A percentile compares a stretch with the other conserved stretches of the same genome.
Conservation (phyloP, 2,113 vertebrate species). For the Diadophis punctatus region DNA sequence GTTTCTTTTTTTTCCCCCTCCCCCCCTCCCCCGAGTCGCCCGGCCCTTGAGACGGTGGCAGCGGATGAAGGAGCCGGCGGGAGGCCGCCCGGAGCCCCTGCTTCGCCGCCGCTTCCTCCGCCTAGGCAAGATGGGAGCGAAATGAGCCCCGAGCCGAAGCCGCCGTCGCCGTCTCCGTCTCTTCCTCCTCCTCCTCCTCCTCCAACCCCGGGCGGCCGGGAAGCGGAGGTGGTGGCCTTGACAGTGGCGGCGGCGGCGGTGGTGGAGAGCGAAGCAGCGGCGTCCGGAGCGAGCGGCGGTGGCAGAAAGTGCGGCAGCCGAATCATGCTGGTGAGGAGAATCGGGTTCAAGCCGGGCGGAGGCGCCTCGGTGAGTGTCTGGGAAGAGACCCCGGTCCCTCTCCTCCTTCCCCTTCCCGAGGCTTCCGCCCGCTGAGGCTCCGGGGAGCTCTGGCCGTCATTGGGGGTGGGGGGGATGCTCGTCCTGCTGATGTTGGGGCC, state of each 20-base stretch:
- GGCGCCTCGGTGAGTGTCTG: conserved; percentile 9
- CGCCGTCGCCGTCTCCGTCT: background rate
- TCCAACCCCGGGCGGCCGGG: background rate
- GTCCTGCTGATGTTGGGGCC: background rate
- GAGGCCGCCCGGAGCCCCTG: background rate
- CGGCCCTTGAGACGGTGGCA: background rate
- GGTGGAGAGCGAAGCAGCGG: background rate
- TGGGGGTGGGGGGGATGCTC: background rate
- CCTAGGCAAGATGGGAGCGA: conserved; percentile 13
- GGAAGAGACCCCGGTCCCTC: no score
- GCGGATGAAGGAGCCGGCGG: background rate
- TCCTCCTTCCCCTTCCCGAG: no score
- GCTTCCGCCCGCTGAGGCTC: background rate
- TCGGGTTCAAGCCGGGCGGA: conserved; percentile 15
- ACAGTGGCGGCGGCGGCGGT: background rate
- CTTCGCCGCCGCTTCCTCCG: background rate
- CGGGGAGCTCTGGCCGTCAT: background rate
- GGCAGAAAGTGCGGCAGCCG: background rate
- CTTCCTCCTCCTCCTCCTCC: background rate
- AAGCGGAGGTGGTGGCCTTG: background rate
- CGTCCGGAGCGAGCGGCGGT: background rate
- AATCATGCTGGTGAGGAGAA: conserved; percentile 43
- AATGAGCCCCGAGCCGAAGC: conserved; percentile 18
- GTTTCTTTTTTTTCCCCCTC: background rate
- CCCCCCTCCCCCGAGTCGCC: background rate